Percentiles rank a stretch among this genome's conserved stretches.
These are phyloP conservation scores for Zygaena filipendulae DNA, from an alignment of 2,888 invertebrate species.

Conservation along the genomic window DNA sequence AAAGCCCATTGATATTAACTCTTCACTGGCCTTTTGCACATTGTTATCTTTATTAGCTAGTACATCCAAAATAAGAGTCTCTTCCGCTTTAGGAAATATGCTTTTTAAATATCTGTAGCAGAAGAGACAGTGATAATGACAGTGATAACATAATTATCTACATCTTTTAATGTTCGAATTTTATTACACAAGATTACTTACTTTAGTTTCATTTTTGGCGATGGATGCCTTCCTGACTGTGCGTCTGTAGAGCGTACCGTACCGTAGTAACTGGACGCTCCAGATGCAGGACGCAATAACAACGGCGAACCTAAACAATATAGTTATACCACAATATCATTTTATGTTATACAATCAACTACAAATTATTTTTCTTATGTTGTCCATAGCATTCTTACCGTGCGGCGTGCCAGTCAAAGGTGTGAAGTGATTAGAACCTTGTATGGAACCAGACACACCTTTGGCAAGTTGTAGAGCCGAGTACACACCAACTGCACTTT, in stretches of 20 bases:
- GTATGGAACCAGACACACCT: conserved; percentile 55
- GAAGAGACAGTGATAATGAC: not conserved
- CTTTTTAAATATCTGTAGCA: conserved; percentile 86
- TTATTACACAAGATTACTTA: too few species aligned
- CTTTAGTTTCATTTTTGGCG: conserved; percentile 95
- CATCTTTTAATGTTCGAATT: too few species aligned
- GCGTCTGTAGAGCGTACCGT: conserved; percentile 69
- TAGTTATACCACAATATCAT: too few species aligned
- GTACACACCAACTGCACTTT: conserved; percentile 52
- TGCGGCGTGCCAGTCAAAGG: conserved; percentile 72
- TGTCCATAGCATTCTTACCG: too few species aligned
- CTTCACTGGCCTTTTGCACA: conserved; percentile 88
- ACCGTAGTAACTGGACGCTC: conserved; percentile 68
- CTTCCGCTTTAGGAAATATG: conserved; percentile 91
- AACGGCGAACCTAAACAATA: conserved; percentile 63
- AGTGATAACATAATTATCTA: too few species aligned
- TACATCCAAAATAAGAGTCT: conserved; percentile 85
- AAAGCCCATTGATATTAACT: conserved; percentile 83
- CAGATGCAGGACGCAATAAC: conserved; percentile 69
- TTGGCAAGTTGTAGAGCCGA: conserved; percentile 64
- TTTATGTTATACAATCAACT: too few species aligned
- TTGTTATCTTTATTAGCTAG: conserved; percentile 89
- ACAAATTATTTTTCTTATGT: too few species aligned
- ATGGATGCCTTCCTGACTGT: conserved; percentile 76
- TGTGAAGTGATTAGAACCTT: conserved; percentile 71